Evolutionary conservation across 2,113 vertebrate genomes (phyloP).

Genomic region (Xiphorhynchus elegans): DNA sequence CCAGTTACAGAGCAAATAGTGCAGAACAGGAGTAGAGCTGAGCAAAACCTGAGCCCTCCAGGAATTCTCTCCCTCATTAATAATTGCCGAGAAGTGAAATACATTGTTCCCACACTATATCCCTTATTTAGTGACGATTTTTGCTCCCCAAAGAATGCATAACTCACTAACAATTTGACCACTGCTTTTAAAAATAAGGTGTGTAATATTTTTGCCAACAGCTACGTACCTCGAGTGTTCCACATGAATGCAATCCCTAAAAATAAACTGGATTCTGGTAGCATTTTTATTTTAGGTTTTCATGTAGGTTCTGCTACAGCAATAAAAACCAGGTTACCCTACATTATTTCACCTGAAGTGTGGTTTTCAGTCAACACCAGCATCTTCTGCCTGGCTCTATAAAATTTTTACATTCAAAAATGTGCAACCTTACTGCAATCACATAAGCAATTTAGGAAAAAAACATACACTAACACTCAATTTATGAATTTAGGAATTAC

Average conservation of each 20-base stretch:
- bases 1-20: slow-evolving; percentile 28
- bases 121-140: not conserved
- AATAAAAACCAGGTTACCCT: not conserved
- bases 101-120: not conserved
- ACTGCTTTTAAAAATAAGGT: not conserved
- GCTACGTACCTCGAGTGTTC: not conserved
- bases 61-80: slow-evolving; percentile 24
- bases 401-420: not conserved
- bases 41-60: slow-evolving; percentile 14
- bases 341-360: not conserved
- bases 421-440: not conserved
- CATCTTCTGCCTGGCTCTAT: not conserved
- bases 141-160: not conserved
- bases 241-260: not conserved
- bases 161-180: not conserved
- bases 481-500: not conserved
- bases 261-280: not conserved
- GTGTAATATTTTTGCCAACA: not conserved
- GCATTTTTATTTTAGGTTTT: not conserved
- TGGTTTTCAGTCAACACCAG: not conserved
- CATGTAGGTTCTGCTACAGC: not conserved
- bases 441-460: not conserved
- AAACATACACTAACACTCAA: not conserved
- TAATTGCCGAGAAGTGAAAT: slow-evolving; percentile 19
- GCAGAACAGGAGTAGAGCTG: slow-evolving; percentile 9